A percentile compares a stretch with the other conserved stretches of the same genome.
Evolutionary conservation across 1,140 invertebrate species (phyloP).

Genomic region (Spodoptera frugiperda): DNA sequence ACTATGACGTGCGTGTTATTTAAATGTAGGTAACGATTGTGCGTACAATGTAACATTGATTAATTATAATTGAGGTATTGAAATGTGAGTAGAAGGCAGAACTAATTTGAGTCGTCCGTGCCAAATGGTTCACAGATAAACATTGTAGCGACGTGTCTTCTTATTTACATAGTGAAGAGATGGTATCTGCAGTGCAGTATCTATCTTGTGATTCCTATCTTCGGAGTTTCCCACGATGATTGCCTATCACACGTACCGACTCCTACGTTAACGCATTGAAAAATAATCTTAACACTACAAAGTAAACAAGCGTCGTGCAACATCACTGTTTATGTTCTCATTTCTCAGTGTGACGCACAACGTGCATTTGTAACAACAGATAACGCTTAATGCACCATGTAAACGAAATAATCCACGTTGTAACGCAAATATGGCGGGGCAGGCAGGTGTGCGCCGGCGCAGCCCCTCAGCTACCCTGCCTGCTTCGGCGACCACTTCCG

Average conservation of each 20-base stretch:
- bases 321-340: slow-evolving; percentile 11
- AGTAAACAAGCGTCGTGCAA: slow-evolving; percentile 1
- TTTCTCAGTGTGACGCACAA: slow-evolving; percentile 33
- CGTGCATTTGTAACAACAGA: slow-evolving; percentile 33
- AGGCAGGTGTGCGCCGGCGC: slow-evolving; percentile 61
- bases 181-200: slow-evolving; percentile 7
- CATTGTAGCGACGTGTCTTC: slow-evolving; percentile 6
- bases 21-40: background rate
- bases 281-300: slow-evolving; percentile 7
- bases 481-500: slow-evolving; percentile 61
- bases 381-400: slow-evolving; percentile 30
- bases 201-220: background rate
- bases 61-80: background rate
- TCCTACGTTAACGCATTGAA: background rate
- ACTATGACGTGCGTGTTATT: too few species aligned
- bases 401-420: slow-evolving; percentile 48
- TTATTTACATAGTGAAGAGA: slow-evolving; percentile 30
- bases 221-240: slow-evolving; percentile 28
- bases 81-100: background rate
- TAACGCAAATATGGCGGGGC: slow-evolving; percentile 56
- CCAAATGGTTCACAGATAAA: slow-evolving; percentile 19
- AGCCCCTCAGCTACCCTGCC: slow-evolving; percentile 52
- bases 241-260: slow-evolving; percentile 9
- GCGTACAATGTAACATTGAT: background rate
- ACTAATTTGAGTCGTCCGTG: background rate